Base-by-base conservation (phyloP, 2,113 vertebrate species). In the Corapipo altera region DNA sequence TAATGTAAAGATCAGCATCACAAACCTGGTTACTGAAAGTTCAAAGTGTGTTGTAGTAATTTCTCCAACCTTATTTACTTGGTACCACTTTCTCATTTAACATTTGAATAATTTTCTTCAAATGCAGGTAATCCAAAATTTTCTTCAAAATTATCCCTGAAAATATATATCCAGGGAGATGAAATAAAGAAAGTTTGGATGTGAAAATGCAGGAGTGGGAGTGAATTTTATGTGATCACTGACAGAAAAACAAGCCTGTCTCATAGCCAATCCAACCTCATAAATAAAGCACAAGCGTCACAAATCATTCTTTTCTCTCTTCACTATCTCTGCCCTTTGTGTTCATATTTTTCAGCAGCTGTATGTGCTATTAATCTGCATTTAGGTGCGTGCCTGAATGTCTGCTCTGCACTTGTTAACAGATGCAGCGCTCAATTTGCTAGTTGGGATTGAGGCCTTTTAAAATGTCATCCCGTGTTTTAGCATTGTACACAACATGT, bases 281-380 rank as follows among this genome's bases (percentile, higher is more conserved):
- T 67, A 73, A 80, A 94, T 54, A 94, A 85, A 93, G 84, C 44
- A 33, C 28, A 39, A 57, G 37, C 61, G 44, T 44, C 67, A 61
- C 88, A 72, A 37, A 70, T 78, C 23, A 41, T 49, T 39, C 0
- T 1, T 37, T 49, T 41, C 67, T 49, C 51, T 27, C 44, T 54
- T 23, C 15, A 2, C 22, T 41, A 0, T 72, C 44, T 76, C 37
- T 81, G 57, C 37, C 30, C 65, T 80, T 59, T 76, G 52, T 65
- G 66, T 35, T 69, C 27, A 0, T 74, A 9, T 83, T 93, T 52
- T 57, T 52, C 92, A 95, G 85, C 85, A 93, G 67, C 87, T 91
- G 30, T 66, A 17, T 13, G 15, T 74, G 77, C 87, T 43, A 49
- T 92, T 81, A 91, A 86, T 97, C 93, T 90, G 94, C 83, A 65